Evolutionary conservation across 2,113 vertebrate species (phyloP).

Genomic region (Serinus canaria): DNA sequence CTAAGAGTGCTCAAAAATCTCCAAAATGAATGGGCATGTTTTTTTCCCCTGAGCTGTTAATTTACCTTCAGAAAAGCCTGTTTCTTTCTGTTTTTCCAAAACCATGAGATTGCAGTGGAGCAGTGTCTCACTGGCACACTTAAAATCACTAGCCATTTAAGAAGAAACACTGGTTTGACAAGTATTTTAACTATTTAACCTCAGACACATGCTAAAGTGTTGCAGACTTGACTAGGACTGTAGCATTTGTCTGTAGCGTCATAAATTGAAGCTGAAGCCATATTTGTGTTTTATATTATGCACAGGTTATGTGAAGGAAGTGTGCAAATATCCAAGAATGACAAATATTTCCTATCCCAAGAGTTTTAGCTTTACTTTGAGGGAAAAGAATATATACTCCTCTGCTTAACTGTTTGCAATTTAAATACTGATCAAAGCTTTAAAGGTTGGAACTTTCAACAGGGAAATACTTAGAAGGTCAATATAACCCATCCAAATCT

Average conservation of each 20-base stretch:
- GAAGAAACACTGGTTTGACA: background rate
- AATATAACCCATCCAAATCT: background rate
- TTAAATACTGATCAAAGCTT: background rate
- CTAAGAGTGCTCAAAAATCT: background rate
- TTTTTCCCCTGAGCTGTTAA: background rate
- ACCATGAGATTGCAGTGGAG: background rate
- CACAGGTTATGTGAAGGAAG: background rate
- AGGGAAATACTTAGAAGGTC: conserved; percentile 11
- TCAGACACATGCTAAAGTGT: background rate
- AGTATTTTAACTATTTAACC: background rate
- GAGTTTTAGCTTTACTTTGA: background rate
- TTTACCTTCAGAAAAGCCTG: background rate
- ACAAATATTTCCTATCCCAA: background rate
- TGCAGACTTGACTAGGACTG: background rate
- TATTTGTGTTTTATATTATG: background rate
- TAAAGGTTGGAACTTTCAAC: conserved; percentile 4
- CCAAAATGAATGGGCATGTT: background rate
- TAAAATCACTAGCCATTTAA: background rate
- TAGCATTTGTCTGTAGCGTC: background rate
- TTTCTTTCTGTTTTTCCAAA: background rate
- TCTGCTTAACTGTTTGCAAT: background rate
- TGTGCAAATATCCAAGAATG: background rate
- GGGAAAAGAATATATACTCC: background rate
- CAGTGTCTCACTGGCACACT: background rate
- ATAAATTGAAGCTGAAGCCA: background rate